phyloP scores from a whole-genome alignment of 2,888 invertebrate species.

The Tyria jacobaeae region DNA sequence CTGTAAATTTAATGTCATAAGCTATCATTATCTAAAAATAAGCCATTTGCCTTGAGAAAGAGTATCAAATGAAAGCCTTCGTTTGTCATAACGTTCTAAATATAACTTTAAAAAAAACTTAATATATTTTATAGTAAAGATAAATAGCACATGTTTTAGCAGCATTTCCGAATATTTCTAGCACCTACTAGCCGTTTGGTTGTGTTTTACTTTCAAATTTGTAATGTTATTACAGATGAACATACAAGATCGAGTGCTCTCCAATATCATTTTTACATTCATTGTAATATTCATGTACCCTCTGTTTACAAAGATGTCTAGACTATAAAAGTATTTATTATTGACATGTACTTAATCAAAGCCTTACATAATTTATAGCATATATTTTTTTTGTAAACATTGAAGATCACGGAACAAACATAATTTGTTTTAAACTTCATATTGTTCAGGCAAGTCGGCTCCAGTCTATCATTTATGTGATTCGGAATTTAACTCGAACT shows the following conservation, averaged over 20 bases:
- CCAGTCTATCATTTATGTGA: not conserved
- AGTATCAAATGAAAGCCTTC: not conserved
- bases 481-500: not conserved
- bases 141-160: not conserved
- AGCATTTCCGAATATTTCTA: not conserved
- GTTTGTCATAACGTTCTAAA: not conserved
- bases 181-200: too few species aligned
- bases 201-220: too few species aligned
- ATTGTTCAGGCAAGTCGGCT: not conserved
- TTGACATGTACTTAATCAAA: slow-evolving; percentile 17
- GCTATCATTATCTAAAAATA: too few species aligned
- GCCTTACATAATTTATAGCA: slow-evolving; percentile 39
- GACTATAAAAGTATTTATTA: not conserved
- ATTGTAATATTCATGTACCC: not conserved
- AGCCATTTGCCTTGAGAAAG: not conserved
- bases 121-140: not conserved
- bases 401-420: not conserved
- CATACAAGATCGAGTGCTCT: not conserved
- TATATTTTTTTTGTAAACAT: slow-evolving; percentile 6
- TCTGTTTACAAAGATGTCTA: slow-evolving; percentile 11
- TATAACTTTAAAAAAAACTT: not conserved
- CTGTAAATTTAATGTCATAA: too few species aligned
- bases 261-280: not conserved
- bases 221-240: too few species aligned
- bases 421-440: not conserved